A percentile compares a stretch with the other conserved stretches of the same genome.
Conservation (phyloP, 2,113 vertebrate species). For the Corvus moneduloides region DNA sequence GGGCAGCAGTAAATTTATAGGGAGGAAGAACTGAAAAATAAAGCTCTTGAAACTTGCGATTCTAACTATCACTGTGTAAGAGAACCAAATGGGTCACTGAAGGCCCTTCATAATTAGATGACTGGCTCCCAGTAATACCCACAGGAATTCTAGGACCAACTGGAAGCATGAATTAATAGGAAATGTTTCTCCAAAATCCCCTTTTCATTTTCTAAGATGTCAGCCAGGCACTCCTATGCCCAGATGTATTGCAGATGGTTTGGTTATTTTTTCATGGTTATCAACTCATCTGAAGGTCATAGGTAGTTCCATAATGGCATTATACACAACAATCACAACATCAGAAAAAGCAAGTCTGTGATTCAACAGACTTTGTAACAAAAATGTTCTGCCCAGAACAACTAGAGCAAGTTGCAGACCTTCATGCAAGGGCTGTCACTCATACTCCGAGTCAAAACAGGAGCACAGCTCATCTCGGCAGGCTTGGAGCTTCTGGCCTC, state of each 20-base stretch:
- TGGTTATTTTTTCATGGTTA: background rate
- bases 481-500: background rate
- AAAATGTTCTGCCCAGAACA: background rate
- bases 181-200: slow-evolving; percentile 41
- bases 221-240: background rate
- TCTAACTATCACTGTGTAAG: background rate
- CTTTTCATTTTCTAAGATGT: slow-evolving; percentile 35
- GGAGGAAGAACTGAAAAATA: background rate
- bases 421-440: background rate
- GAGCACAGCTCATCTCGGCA: background rate
- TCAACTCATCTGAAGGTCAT: background rate
- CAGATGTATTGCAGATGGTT: background rate
- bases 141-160: slow-evolving; percentile 43
- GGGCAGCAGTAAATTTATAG: background rate
- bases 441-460: accelerated
- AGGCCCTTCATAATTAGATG: slow-evolving; percentile 39
- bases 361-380: background rate
- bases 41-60: background rate
- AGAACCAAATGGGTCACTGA: slow-evolving; percentile 11
- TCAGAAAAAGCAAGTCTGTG: background rate
- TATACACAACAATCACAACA: accelerated
- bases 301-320: background rate
- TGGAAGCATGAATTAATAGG: slow-evolving; percentile 27
- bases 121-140: slow-evolving; percentile 26
- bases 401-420: accelerated